Conservation (phyloP, 2,888 invertebrate species). For the Cerastis rubricosa region DNA sequence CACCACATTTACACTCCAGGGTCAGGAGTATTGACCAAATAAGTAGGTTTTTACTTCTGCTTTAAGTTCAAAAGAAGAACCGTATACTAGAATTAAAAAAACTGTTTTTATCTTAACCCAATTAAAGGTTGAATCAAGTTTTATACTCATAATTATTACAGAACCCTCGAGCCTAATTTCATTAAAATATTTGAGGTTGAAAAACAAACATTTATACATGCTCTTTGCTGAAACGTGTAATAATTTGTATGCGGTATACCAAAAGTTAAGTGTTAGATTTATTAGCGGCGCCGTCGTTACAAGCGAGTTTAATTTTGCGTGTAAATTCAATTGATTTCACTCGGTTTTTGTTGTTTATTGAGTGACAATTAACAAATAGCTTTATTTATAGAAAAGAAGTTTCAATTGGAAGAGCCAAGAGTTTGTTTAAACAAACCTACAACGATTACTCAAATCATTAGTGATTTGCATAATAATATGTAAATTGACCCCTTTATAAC, state of each 20-base stretch:
- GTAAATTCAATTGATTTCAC: slow-evolving; percentile 39
- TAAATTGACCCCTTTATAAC: no score
- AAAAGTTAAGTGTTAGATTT: slow-evolving; percentile 42
- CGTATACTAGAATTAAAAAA: neutral
- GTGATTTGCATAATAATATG: no score
- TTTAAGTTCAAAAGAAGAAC: neutral
- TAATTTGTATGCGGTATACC: slow-evolving; percentile 41
- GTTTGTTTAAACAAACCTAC: no score
- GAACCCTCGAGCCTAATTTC: neutral
- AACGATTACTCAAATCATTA: no score
- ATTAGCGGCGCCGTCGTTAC: slow-evolving; percentile 16
- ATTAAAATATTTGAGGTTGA: slow-evolving; percentile 11
- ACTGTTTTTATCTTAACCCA: neutral
- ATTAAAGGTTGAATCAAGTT: neutral
- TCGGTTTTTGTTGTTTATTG: slow-evolving; percentile 30
- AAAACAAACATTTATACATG: slow-evolving; percentile 33
- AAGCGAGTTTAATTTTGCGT: slow-evolving; percentile 24
- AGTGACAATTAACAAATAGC: neutral
- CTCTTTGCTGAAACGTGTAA: slow-evolving; percentile 25
- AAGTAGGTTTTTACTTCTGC: neutral
- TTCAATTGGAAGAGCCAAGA: neutral
- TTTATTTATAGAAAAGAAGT: neutral
- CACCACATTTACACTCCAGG: no score
- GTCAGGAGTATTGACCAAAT: neutral
- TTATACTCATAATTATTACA: neutral